Percentiles rank a stretch among this genome's conserved stretches.
phyloP scores from a whole-genome alignment of 1,140 invertebrate species.

The Drosophila truncata region DNA sequence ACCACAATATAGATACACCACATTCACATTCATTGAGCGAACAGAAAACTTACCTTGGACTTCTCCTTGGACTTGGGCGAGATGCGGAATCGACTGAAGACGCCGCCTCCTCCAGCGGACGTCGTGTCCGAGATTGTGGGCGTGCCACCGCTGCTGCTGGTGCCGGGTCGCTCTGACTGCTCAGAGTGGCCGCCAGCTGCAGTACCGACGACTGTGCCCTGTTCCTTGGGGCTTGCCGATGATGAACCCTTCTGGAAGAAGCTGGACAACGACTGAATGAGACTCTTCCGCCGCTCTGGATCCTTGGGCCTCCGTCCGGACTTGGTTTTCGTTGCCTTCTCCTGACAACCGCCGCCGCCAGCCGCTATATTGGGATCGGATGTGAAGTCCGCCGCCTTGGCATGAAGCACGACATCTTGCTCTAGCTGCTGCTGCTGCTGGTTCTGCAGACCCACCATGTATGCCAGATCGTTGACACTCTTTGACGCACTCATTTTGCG shows the following conservation, averaged over 20 bases:
- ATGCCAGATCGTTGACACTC: constrained; percentile 84
- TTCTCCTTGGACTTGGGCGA: constrained; percentile 90
- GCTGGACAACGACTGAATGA: constrained; percentile 93
- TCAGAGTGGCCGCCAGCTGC: constrained; percentile 73
- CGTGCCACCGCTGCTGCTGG: constrained; percentile 73
- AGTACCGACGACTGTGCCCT: constrained; percentile 36
- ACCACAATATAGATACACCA: constrained; percentile 4
- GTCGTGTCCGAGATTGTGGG: constrained; percentile 63
- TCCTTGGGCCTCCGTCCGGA: constrained; percentile 87
- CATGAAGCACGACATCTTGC: constrained; percentile 38
- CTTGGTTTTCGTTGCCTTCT: constrained; percentile 79
- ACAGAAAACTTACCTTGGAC: constrained; percentile 87
- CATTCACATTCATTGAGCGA: too few species aligned
- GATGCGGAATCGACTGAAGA: constrained; percentile 87
- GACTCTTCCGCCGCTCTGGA: constrained; percentile 91
- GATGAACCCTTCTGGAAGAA: constrained; percentile 89
- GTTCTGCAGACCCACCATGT: constrained; percentile 56
- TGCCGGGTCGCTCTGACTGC: constrained; percentile 76
- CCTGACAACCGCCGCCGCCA: constrained; percentile 34
- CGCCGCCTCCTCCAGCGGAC: constrained; percentile 77
- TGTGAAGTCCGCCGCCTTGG: constrained; percentile 77
- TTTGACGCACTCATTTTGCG: constrained; percentile 83
- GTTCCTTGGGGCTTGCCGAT: constrained; percentile 62
- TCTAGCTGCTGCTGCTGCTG: constrained; percentile 44
- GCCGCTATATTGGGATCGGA: constrained; percentile 88